A percentile compares a stretch with the other conserved stretches of the same genome.
phyloP scores from a whole-genome alignment of 2,113 vertebrate genomes.

The Naja naja region DNA sequence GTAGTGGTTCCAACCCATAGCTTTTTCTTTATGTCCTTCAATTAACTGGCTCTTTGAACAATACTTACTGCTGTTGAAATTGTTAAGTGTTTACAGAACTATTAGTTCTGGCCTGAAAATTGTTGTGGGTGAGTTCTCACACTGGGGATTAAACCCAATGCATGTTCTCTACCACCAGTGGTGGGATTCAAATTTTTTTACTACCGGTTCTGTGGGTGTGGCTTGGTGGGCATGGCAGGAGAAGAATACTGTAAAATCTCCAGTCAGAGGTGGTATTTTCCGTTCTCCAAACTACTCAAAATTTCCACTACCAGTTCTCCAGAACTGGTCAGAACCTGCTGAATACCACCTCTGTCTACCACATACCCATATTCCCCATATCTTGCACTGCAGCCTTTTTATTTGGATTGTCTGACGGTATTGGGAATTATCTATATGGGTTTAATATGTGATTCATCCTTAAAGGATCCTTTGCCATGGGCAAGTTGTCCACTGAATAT shows the following conservation, averaged over 20 bases:
- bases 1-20: not conserved
- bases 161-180: not conserved
- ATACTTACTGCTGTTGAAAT: not conserved
- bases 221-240: too few relatives aligned
- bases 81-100: not conserved
- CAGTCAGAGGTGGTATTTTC: too few relatives aligned
- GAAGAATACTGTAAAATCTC: too few relatives aligned
- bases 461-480: constrained; percentile 86
- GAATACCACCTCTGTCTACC: too few relatives aligned
- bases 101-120: not conserved
- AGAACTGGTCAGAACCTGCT: too few relatives aligned
- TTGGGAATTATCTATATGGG: not conserved
- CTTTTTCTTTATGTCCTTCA: not conserved
- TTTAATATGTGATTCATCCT: not conserved
- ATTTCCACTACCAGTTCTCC: too few relatives aligned
- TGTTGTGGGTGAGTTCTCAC: not conserved
- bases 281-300: too few relatives aligned
- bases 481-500: constrained; percentile 80
- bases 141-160: not conserved
- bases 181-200: too few relatives aligned
- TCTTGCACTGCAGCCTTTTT: not conserved
- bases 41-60: not conserved
- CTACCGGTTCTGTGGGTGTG: too few relatives aligned
- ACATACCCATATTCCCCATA: not conserved
- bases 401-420: too few relatives aligned